Evolutionary conservation across 2,113 vertebrate species (phyloP).

Genomic region (Ondatra zibethicus): DNA sequence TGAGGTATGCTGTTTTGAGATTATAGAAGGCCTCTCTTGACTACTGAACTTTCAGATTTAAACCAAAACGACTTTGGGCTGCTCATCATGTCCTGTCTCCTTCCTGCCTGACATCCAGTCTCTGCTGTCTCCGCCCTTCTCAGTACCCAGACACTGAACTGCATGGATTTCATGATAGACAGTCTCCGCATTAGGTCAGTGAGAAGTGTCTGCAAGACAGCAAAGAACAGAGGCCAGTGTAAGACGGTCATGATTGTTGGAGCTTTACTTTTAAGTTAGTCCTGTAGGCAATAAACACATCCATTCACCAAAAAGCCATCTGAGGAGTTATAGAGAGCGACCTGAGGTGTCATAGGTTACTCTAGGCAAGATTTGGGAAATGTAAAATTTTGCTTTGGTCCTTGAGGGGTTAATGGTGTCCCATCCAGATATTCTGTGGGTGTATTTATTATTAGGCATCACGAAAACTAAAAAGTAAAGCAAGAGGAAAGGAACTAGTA

Average conservation of each 20-base stretch:
- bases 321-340: background rate
- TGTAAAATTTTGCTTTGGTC: background rate
- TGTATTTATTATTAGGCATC: background rate
- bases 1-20: conserved; percentile 2
- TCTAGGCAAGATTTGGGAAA: conserved; percentile 41
- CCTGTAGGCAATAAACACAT: conserved; percentile 25
- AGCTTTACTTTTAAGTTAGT: conserved; percentile 7
- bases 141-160: background rate
- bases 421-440: background rate
- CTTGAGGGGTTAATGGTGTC: conserved; percentile 36
- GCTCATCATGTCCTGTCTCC: background rate
- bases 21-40: background rate
- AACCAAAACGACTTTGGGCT: background rate
- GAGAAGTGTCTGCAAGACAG: background rate
- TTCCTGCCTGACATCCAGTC: background rate
- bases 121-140: background rate
- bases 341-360: background rate
- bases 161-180: background rate
- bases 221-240: background rate
- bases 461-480: background rate
- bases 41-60: background rate
- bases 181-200: background rate
- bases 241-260: background rate
- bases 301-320: background rate
- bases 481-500: background rate